Percentiles rank a stretch among this genome's conserved stretches.
Conservation (phyloP, 2,113 vertebrate genomes). For the Apistogramma diplotaenia region DNA sequence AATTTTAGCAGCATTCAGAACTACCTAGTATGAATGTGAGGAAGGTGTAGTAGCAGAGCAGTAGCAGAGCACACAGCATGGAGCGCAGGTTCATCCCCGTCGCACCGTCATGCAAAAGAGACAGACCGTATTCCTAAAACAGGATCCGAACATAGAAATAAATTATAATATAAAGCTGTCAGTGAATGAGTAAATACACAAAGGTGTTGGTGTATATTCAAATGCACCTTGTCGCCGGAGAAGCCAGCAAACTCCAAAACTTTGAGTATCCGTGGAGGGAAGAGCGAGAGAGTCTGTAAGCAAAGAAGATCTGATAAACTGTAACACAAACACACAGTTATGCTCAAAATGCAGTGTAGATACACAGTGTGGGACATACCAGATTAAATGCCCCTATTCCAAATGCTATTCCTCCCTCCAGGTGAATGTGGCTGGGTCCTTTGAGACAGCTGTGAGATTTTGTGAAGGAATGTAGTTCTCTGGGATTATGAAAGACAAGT, state of each 20-base stretch:
- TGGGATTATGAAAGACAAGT: slow-evolving; percentile 37
- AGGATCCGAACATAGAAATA: not conserved
- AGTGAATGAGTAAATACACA: not conserved
- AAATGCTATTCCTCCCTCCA: slow-evolving; percentile 80
- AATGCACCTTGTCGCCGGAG: slow-evolving; percentile 81
- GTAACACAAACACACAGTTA: not conserved
- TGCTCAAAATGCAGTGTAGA: not conserved
- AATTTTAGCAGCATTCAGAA: not conserved
- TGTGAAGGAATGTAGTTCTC: slow-evolving; percentile 77
- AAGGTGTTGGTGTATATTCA: fast-evolving
- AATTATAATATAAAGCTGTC: not conserved
- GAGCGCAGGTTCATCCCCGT: slow-evolving; percentile 79
- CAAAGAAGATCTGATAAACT: not conserved
- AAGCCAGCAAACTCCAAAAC: slow-evolving; percentile 84
- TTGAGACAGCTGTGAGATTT: slow-evolving; percentile 68
- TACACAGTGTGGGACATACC: slow-evolving; percentile 55
- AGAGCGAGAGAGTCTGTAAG: slow-evolving; percentile 81
- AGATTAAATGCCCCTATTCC: slow-evolving; percentile 83
- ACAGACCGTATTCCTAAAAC: slow-evolving; percentile 80
- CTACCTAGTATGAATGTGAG: slow-evolving; percentile 82
- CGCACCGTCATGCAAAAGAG: slow-evolving; percentile 74
- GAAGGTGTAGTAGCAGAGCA: slow-evolving; percentile 84
- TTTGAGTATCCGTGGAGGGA: slow-evolving; percentile 80
- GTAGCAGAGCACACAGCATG: slow-evolving; percentile 79
- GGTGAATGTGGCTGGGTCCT: slow-evolving; percentile 76